Conservation (phyloP, 2,113 vertebrate genomes). For the Solea senegalensis region DNA sequence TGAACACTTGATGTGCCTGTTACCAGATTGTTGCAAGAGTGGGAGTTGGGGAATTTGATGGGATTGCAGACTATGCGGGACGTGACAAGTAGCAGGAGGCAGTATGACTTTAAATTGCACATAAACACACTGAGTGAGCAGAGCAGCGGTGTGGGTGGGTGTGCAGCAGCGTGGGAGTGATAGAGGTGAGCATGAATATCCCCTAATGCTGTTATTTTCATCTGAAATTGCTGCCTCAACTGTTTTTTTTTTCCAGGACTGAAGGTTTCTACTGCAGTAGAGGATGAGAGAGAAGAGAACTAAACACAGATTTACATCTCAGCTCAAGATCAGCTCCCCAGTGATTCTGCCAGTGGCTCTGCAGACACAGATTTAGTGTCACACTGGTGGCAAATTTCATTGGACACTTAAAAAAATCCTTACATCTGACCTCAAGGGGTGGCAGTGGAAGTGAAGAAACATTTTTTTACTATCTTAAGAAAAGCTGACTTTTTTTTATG, state of each 20-base stretch:
- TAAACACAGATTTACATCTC: not conserved
- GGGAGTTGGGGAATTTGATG: too few species aligned
- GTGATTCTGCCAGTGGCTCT: too few species aligned
- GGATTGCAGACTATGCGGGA: not conserved
- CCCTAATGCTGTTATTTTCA: constrained; percentile 2
- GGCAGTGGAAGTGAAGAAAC: too few species aligned
- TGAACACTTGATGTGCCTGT: not conserved
- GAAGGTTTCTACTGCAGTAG: not conserved
- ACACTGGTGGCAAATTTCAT: too few species aligned
- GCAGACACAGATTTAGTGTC: too few species aligned
- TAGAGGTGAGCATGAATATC: constrained; percentile 8
- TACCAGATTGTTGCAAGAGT: too few species aligned
- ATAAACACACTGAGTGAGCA: not conserved
- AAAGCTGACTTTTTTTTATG: too few species aligned
- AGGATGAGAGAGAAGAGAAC: not conserved
- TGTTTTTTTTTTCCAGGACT: not conserved
- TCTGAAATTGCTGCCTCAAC: constrained; percentile 15
- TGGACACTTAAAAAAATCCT: too few species aligned
- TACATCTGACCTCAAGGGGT: too few species aligned
- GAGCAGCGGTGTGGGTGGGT: not conserved
- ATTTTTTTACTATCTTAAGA: too few species aligned
- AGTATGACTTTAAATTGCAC: constrained; percentile 10
- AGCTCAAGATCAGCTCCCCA: not conserved
- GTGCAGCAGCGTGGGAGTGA: not conserved
- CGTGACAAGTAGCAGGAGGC: constrained; percentile 5